These are phyloP conservation scores for Venustaconcha ellipsiformis DNA, from an alignment of 1,140 invertebrate species.

Conservation along the genomic window DNA sequence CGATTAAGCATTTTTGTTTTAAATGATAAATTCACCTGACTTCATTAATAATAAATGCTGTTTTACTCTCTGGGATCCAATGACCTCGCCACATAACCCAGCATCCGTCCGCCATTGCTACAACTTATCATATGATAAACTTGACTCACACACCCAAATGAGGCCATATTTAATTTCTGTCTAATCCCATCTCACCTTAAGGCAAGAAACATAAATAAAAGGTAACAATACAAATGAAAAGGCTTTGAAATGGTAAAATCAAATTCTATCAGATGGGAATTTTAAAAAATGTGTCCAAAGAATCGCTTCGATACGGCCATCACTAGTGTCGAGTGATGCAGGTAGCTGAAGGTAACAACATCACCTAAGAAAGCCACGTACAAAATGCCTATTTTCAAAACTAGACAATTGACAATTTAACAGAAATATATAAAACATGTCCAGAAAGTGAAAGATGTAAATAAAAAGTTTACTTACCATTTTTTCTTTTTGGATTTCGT, in stretches of 20 bases:
- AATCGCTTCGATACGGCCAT: constrained; percentile 5
- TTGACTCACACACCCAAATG: constrained; percentile 21
- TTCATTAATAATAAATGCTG: too few species aligned
- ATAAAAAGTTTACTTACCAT: constrained; percentile 29
- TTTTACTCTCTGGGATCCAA: too few species aligned
- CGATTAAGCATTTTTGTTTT: too few species aligned
- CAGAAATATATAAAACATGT: constrained; percentile 5
- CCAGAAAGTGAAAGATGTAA: constrained; percentile 1
- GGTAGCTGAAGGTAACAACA: constrained; percentile 27
- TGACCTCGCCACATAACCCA: not conserved
- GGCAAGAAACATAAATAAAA: not conserved
- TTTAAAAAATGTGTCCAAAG: constrained; percentile 6
- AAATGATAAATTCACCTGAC: too few species aligned
- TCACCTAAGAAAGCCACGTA: constrained; percentile 26
- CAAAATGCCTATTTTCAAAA: not conserved
- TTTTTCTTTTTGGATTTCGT: constrained; percentile 36
- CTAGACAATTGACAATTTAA: not conserved
- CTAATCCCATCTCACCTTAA: constrained; percentile 33
- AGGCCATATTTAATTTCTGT: constrained; percentile 24
- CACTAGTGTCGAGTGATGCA: constrained; percentile 10
- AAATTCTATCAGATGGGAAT: constrained; percentile 6
- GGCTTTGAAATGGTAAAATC: not conserved
- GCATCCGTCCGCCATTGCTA: constrained; percentile 33
- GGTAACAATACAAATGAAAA: not conserved
- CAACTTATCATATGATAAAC: constrained; percentile 31